Evolutionary conservation across 1,140 invertebrate species (phyloP).

Genomic region (Drosophila kanapiae): DNA sequence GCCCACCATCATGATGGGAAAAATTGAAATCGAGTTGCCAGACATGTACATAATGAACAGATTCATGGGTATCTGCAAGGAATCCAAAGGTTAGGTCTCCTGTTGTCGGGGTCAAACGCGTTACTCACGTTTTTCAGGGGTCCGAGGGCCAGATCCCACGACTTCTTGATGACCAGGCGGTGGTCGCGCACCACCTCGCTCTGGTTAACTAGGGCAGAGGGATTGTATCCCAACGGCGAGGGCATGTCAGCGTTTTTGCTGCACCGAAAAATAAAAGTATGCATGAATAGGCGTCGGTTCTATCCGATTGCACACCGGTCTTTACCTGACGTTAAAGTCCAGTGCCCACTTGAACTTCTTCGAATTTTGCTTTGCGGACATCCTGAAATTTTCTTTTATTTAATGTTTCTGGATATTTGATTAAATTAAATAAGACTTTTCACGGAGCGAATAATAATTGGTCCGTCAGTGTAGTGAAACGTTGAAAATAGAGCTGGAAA

Average conservation of each 20-base stretch:
- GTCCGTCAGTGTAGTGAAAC: no score
- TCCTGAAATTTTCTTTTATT: constrained; percentile 48
- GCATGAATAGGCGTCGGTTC: background rate
- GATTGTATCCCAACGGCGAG: constrained; percentile 93
- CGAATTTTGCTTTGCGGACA: constrained; percentile 76
- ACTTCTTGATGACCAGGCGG: constrained; percentile 96
- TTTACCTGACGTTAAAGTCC: constrained; percentile 76
- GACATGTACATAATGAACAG: constrained; percentile 99
- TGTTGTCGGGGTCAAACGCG: no score
- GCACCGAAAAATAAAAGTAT: constrained; percentile 11
- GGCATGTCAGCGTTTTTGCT: constrained; percentile 87
- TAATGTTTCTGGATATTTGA: constrained; percentile 28
- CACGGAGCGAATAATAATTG: no score
- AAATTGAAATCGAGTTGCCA: constrained; percentile 99
- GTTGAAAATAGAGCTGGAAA: no score
- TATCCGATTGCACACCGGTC: background rate
- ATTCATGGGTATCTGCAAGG: constrained; percentile 95
- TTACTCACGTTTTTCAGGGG: constrained; percentile 88
- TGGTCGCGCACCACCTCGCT: constrained; percentile 91
- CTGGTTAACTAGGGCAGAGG: constrained; percentile 89
- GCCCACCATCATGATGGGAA: constrained; percentile 99
- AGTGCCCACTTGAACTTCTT: constrained; percentile 82
- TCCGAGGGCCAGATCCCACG: constrained; percentile 98
- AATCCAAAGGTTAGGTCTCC: constrained; percentile 12
- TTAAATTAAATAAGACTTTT: no score